phyloP scores from a whole-genome alignment of 2,797 vertebrate genomes.

The Gadopsis marmoratus region DNA sequence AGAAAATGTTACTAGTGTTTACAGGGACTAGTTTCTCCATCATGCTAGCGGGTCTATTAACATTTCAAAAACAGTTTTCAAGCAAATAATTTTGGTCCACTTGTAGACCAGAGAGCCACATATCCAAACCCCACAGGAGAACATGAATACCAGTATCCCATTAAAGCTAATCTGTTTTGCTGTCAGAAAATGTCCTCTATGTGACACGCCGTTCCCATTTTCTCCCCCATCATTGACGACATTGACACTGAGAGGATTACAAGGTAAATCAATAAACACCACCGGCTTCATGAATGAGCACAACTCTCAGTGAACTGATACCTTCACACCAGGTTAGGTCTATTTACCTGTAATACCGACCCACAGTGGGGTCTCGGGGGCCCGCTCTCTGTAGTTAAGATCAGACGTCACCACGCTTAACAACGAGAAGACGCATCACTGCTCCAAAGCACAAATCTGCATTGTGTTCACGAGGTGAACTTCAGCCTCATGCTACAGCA shows the following conservation, averaged over 20 bases:
- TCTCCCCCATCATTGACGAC: constrained; percentile 57
- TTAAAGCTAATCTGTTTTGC: constrained; percentile 65
- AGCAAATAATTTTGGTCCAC: constrained; percentile 8
- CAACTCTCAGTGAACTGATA: constrained; percentile 59
- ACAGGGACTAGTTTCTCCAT: background rate
- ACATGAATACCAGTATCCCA: constrained; percentile 47
- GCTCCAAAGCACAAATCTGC: constrained; percentile 40
- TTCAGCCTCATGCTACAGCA: constrained; percentile 8
- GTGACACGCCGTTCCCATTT: constrained; percentile 56
- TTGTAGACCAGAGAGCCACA: background rate
- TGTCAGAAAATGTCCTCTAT: constrained; percentile 57
- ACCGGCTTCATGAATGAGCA: constrained; percentile 55
- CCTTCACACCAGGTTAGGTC: constrained; percentile 52
- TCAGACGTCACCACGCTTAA: constrained; percentile 49
- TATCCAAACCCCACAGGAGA: constrained; percentile 35
- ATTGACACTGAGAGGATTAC: constrained; percentile 78
- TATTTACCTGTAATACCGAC: constrained; percentile 58
- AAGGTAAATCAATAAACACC: constrained; percentile 80
- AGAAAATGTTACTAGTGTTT: background rate
- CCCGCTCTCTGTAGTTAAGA: constrained; percentile 37
- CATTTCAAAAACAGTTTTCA: constrained; percentile 18
- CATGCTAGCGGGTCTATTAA: background rate
- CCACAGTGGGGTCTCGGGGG: constrained; percentile 41
- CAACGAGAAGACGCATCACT: constrained; percentile 36
- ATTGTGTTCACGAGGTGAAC: constrained; percentile 30